phyloP scores from a whole-genome alignment of 2,113 vertebrate genomes.

The Beaufortia kweichowensis region DNA sequence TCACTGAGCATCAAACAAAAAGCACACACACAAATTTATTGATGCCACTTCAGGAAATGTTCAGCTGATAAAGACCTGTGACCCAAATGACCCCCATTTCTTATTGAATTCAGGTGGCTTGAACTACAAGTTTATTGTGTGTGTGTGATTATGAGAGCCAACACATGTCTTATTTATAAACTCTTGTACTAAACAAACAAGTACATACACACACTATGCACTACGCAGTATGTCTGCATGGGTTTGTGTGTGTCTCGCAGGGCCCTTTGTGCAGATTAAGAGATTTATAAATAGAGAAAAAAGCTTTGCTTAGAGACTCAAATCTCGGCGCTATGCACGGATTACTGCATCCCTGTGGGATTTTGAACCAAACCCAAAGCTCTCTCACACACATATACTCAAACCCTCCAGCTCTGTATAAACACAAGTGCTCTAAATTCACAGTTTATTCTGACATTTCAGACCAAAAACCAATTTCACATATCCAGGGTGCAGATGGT shows the following conservation, averaged over 20 bases:
- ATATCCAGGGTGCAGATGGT: constrained; percentile 5
- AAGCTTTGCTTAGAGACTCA: constrained; percentile 53
- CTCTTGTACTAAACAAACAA: constrained; percentile 20
- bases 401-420: constrained; percentile 14
- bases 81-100: constrained; percentile 11
- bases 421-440: constrained; percentile 19
- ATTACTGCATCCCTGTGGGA: constrained; percentile 48
- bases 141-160: constrained; percentile 11
- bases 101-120: constrained; percentile 18
- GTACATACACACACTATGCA: not conserved
- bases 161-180: constrained; percentile 9
- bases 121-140: too few species aligned
- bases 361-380: constrained; percentile 56
- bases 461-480: constrained; percentile 25
- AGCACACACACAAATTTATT: not conserved
- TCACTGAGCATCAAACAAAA: constrained; percentile 1
- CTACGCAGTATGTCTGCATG: not conserved
- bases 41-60: not conserved
- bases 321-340: constrained; percentile 48
- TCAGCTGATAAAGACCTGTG: not conserved
- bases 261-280: constrained; percentile 58
- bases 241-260: constrained; percentile 52
- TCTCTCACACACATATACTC: constrained; percentile 44
- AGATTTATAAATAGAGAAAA: constrained; percentile 53
- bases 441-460: constrained; percentile 52